Conservation (phyloP, 2,113 vertebrate genomes). For the Mormyrus iriodes region DNA sequence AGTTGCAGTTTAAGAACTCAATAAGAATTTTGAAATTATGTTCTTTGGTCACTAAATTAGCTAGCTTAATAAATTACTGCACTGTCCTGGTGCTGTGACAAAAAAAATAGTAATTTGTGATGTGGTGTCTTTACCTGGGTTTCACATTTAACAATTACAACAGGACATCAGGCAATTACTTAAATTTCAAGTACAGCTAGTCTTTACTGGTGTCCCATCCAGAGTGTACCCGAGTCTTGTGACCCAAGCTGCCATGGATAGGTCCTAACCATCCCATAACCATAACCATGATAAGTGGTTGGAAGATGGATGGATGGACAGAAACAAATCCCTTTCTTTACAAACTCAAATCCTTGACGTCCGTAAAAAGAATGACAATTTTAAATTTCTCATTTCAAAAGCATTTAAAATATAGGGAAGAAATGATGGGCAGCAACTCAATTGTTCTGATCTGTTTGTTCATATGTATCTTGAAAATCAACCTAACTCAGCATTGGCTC, state of each 20-base stretch:
- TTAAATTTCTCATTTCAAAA: neutral
- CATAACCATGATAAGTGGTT: neutral
- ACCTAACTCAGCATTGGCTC: neutral
- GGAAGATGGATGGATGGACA: neutral
- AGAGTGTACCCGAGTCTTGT: neutral
- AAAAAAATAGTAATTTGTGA: neutral
- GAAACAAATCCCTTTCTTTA: neutral
- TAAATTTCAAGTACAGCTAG: neutral
- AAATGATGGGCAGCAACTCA: neutral
- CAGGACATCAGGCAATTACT: neutral
- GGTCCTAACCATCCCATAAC: neutral
- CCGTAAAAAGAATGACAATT: neutral
- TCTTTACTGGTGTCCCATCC: neutral
- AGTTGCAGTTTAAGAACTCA: neutral
- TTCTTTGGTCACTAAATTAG: conserved; percentile 13
- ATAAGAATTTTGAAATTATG: neutral
- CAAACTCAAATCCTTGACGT: neutral
- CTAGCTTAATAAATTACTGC: conserved; percentile 9
- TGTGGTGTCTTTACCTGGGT: neutral
- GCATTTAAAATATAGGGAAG: neutral
- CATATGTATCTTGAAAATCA: no score
- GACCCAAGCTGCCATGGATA: neutral
- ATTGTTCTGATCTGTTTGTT: neutral
- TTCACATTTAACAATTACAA: neutral
- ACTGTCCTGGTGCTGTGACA: neutral